Evolutionary conservation across 1,140 invertebrate species (phyloP).

Genomic region (Parasteatoda tepidariorum): DNA sequence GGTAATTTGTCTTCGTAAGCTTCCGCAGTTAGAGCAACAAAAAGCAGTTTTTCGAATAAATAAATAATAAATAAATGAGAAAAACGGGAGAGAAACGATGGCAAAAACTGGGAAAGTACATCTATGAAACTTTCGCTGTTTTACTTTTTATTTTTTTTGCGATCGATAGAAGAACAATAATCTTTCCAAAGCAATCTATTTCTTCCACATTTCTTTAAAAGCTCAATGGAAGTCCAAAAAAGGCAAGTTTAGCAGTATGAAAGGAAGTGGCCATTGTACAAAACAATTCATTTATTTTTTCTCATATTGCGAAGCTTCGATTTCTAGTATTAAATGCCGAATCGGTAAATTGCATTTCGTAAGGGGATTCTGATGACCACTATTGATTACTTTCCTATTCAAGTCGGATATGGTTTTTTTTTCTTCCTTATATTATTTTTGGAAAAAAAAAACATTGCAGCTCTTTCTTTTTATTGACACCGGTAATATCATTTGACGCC

Average conservation of each 20-base stretch:
- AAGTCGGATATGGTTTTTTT: too few species aligned
- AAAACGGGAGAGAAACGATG: not conserved
- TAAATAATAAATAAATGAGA: constrained; percentile 46
- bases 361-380: too few species aligned
- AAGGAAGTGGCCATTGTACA: constrained; percentile 16
- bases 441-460: too few species aligned
- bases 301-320: not conserved
- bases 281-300: constrained; percentile 30
- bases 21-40: constrained; percentile 14
- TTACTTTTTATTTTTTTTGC: not conserved
- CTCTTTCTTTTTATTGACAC: too few species aligned
- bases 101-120: constrained; percentile 26
- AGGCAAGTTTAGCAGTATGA: not conserved
- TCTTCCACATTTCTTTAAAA: constrained; percentile 12
- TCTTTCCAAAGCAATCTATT: constrained; percentile 34
- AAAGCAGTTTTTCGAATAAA: constrained; percentile 15
- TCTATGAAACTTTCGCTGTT: constrained; percentile 14
- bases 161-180: constrained; percentile 34
- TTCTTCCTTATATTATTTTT: too few species aligned
- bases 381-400: too few species aligned
- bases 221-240: not conserved
- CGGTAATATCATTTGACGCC: too few species aligned
- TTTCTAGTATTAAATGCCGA: not conserved
- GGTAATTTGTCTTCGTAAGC: constrained; percentile 57
- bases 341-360: not conserved